A percentile compares a stretch with the other conserved stretches of the same genome.
phyloP scores from a whole-genome alignment of 2,797 vertebrate genomes.

The Leucoraja ocellata region DNA sequence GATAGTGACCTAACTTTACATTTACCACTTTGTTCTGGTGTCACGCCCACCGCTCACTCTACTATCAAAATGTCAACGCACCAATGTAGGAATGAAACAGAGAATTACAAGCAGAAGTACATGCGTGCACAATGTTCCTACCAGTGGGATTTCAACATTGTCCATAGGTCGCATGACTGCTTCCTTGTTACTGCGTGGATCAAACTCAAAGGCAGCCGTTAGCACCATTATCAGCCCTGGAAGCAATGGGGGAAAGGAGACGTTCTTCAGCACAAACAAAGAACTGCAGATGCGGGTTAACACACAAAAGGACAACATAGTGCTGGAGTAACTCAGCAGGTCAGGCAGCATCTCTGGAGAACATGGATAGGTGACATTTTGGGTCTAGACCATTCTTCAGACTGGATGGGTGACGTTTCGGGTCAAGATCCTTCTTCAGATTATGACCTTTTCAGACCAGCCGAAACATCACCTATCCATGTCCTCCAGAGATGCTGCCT shows the following conservation, averaged over 20 bases:
- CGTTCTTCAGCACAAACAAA: background rate
- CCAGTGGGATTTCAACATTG: slow-evolving; percentile 94
- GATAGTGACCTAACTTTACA: background rate
- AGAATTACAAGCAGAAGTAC: background rate
- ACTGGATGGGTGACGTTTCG: no score
- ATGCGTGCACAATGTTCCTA: slow-evolving; percentile 46
- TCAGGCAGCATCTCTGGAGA: no score
- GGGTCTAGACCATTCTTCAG: no score
- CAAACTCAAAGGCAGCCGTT: slow-evolving; percentile 92
- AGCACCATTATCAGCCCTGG: slow-evolving; percentile 90
- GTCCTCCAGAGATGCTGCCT: no score
- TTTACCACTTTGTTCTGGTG: background rate
- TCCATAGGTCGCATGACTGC: slow-evolving; percentile 91
- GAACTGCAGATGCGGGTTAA: no score
- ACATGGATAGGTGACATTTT: no score
- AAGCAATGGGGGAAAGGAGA: slow-evolving; percentile 38
- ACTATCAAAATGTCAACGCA: background rate
- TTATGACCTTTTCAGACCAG: no score
- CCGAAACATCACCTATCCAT: no score
- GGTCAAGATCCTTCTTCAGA: no score
- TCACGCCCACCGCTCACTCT: background rate
- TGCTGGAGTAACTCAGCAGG: no score
- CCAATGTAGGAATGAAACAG: background rate
- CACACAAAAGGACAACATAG: no score
- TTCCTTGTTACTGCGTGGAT: slow-evolving; percentile 96